These are phyloP conservation scores for Cataglyphis rosenhaueri DNA, from an alignment of 2,888 invertebrate species.

Conservation along the genomic window DNA sequence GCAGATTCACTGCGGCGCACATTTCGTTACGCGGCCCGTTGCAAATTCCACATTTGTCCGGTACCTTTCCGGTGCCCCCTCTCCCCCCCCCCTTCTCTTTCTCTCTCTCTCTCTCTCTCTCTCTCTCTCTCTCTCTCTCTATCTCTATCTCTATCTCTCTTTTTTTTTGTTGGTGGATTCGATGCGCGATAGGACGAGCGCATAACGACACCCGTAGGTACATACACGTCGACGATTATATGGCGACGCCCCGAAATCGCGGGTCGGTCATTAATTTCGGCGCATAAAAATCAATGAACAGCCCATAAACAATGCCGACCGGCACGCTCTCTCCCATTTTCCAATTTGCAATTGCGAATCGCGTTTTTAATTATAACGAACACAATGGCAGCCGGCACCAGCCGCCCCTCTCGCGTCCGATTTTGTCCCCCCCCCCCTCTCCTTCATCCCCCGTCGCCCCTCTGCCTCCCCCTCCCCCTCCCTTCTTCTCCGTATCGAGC, in stretches of 20 bases:
- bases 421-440: conserved; percentile 40
- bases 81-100: background rate
- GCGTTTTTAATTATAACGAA: conserved; percentile 86
- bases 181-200: conserved; percentile 65
- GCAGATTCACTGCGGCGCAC: conserved; percentile 46
- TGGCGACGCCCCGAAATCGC: conserved; percentile 82
- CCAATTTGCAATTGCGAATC: conserved; percentile 86
- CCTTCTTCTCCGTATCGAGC: background rate
- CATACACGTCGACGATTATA: conserved; percentile 78
- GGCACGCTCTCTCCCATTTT: conserved; percentile 82
- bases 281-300: conserved; percentile 85
- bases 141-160: background rate
- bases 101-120: background rate
- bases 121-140: background rate
- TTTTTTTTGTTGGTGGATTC: conserved; percentile 58
- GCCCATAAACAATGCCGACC: conserved; percentile 83
- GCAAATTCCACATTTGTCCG: conserved; percentile 74
- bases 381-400: conserved; percentile 82
- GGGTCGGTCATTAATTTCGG: conserved; percentile 84
- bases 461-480: conserved; percentile 4
- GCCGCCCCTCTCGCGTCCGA: conserved; percentile 55
- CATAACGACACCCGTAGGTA: conserved; percentile 76
- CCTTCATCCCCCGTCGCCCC: conserved; percentile 30
- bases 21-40: conserved; percentile 51
- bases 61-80: conserved; percentile 69